Evolutionary conservation across 2,888 invertebrate genomes (phyloP).

Genomic region (Andrena chrysosceles): DNA sequence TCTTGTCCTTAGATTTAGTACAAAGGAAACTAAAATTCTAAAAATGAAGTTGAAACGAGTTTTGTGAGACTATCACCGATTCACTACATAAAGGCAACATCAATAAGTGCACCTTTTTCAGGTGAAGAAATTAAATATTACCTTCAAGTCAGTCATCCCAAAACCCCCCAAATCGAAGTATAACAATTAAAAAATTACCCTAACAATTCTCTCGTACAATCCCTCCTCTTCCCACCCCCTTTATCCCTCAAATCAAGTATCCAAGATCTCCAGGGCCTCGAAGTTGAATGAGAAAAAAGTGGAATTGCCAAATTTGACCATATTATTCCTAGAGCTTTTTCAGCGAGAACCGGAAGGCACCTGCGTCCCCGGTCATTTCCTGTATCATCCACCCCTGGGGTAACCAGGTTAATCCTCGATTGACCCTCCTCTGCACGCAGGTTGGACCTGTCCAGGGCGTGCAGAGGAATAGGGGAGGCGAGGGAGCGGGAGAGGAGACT

Average conservation of each 20-base stretch:
- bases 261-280: background rate
- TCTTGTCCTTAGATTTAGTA: no score
- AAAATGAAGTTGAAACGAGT: background rate
- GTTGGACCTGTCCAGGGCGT: slow-evolving; percentile 71
- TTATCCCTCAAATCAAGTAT: background rate
- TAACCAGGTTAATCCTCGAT: slow-evolving; percentile 83
- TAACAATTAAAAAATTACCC: background rate
- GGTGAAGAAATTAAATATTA: background rate
- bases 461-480: slow-evolving; percentile 48
- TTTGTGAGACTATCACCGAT: background rate
- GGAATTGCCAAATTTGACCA: no score
- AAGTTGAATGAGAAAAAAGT: slow-evolving; percentile 12
- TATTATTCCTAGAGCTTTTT: slow-evolving; percentile 37
- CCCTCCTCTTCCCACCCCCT: background rate
- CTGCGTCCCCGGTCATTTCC: slow-evolving; percentile 77
- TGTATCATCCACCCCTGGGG: slow-evolving; percentile 70
- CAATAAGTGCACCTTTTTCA: background rate
- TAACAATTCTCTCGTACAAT: background rate
- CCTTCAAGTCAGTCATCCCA: background rate
- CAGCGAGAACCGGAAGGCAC: slow-evolving; percentile 75
- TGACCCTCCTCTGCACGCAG: slow-evolving; percentile 79
- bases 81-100: background rate
- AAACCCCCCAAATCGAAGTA: background rate
- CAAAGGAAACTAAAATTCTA: no score
- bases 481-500: slow-evolving; percentile 60